These are phyloP conservation scores for Eurois occulta DNA, from an alignment of 2,888 invertebrate species.

Conservation along the genomic window DNA sequence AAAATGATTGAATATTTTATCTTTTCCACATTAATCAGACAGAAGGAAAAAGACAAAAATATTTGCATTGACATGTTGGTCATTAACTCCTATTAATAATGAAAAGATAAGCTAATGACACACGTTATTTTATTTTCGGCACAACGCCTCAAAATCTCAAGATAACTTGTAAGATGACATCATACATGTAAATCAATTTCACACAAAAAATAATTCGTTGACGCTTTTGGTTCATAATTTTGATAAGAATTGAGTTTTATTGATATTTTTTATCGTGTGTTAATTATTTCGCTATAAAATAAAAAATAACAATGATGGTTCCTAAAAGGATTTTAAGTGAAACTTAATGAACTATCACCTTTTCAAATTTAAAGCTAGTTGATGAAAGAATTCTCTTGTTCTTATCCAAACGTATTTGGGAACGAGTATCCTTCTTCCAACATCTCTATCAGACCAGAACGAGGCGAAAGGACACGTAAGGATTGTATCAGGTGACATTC, in stretches of 20 bases:
- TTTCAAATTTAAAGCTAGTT: neutral
- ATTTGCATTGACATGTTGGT: conserved; percentile 43
- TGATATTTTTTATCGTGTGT: conserved; percentile 12
- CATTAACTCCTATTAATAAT: conserved; percentile 54
- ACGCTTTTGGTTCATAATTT: conserved; percentile 44
- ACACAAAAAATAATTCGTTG: conserved; percentile 33
- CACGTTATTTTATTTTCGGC: conserved; percentile 23
- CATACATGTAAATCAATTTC: conserved; percentile 44
- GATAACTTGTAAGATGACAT: conserved; percentile 36
- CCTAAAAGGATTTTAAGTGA: neutral
- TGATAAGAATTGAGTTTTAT: conserved; percentile 53
- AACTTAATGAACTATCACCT: neutral
- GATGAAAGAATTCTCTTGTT: neutral
- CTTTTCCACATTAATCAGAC: conserved; percentile 26
- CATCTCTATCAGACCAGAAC: neutral
- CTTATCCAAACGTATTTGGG: neutral
- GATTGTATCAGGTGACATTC: neutral
- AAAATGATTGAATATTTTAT: conserved; percentile 15
- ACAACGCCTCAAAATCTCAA: conserved; percentile 4
- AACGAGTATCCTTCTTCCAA: neutral
- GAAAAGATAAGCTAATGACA: conserved; percentile 38
- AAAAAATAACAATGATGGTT: conserved; percentile 5
- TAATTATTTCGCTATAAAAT: conserved; percentile 35
- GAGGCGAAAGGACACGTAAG: neutral
- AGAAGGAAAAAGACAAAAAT: neutral